phyloP scores from a whole-genome alignment of 2,888 invertebrate species.

The Apamea crenata region DNA sequence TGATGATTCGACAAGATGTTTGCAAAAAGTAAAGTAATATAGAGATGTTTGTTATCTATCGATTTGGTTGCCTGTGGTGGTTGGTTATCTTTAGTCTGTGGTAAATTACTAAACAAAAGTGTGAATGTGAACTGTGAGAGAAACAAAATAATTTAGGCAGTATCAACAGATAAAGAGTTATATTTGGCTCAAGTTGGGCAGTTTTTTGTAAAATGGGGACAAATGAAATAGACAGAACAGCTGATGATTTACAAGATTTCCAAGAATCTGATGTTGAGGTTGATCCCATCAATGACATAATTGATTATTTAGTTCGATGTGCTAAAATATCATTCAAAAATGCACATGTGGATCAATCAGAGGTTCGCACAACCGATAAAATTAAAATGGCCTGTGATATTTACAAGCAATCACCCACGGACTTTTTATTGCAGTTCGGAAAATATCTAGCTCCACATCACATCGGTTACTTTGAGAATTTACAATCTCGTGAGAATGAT shows the following conservation, averaged over 20 bases:
- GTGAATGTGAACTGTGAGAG: background rate
- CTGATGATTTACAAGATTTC: slow-evolving; percentile 46
- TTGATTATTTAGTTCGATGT: slow-evolving; percentile 91
- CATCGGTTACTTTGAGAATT: slow-evolving; percentile 92
- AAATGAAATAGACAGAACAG: background rate
- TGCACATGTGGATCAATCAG: slow-evolving; percentile 95
- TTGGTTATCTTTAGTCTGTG: background rate
- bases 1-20: too few species aligned
- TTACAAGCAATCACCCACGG: slow-evolving; percentile 91
- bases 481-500: slow-evolving; percentile 77
- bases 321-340: slow-evolving; percentile 94
- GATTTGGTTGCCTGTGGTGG: background rate
- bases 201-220: slow-evolving; percentile 35
- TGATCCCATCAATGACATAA: slow-evolving; percentile 89
- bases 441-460: slow-evolving; percentile 92
- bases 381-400: slow-evolving; percentile 92
- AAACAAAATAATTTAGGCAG: background rate
- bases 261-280: slow-evolving; percentile 68
- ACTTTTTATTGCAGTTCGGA: slow-evolving; percentile 95
- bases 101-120: background rate
- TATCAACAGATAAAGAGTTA: background rate
- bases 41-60: too few species aligned
- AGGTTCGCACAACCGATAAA: slow-evolving; percentile 93
- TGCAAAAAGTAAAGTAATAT: too few species aligned
- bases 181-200: background rate